phyloP scores from a whole-genome alignment of 2,888 invertebrate species.

The Ametastegia equiseti region DNA sequence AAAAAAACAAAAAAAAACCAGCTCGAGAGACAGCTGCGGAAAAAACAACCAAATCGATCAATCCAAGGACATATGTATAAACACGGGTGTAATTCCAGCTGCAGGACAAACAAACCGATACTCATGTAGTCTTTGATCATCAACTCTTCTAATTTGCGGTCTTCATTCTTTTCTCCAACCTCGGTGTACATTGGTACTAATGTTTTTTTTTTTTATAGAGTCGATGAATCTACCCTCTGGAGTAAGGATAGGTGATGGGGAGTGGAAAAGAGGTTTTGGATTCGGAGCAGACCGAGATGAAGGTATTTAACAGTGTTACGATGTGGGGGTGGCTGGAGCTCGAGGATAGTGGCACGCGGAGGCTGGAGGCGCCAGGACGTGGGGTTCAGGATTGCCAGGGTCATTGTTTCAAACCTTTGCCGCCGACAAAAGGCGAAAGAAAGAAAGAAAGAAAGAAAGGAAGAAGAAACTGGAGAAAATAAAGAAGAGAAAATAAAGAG shows the following conservation, averaged over 20 bases:
- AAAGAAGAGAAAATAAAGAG: conserved; percentile 29
- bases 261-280: background rate
- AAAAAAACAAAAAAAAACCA: too few relatives aligned
- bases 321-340: conserved; percentile 1
- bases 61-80: background rate
- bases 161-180: too few relatives aligned
- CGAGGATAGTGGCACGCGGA: background rate
- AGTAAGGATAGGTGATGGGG: background rate
- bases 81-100: background rate
- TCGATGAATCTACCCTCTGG: background rate
- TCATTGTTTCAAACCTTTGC: conserved; percentile 37
- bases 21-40: background rate
- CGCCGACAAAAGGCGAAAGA: conserved; percentile 36
- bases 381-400: conserved; percentile 8
- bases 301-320: conserved; percentile 5
- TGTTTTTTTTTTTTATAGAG: too few relatives aligned
- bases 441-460: too few relatives aligned
- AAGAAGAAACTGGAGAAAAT: conserved; percentile 7
- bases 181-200: too few relatives aligned
- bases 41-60: background rate
- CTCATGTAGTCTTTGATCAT: too few relatives aligned
- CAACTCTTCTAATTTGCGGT: too few relatives aligned
- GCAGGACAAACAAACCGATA: background rate
- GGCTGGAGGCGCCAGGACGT: conserved; percentile 25
- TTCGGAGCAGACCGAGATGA: background rate